Conservation (phyloP, 2,797 vertebrate species). For the Holocentrus rufus region DNA sequence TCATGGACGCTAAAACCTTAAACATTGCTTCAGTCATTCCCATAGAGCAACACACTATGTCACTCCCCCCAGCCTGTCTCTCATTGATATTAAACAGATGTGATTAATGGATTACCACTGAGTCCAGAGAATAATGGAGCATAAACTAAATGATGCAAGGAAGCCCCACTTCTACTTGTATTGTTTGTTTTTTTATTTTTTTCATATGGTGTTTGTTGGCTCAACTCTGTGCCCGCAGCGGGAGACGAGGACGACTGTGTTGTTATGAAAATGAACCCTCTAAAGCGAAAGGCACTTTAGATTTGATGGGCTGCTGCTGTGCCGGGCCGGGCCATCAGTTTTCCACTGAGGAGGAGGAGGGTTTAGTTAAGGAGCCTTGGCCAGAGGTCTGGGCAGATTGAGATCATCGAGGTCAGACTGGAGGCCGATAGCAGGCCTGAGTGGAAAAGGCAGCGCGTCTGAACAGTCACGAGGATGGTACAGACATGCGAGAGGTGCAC, state of each 20-base stretch:
- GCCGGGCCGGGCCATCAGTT: slow-evolving; percentile 42
- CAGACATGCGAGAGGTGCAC: slow-evolving; percentile 48
- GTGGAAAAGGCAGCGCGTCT: slow-evolving; percentile 60
- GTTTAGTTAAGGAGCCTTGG: slow-evolving; percentile 64
- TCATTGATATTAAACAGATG: slow-evolving; percentile 22
- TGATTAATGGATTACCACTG: slow-evolving; percentile 20
- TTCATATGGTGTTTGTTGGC: slow-evolving; percentile 12
- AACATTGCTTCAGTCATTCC: too few relatives aligned
- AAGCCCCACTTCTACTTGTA: slow-evolving; percentile 2
- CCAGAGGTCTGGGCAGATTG: slow-evolving; percentile 71
- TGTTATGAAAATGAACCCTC: slow-evolving; percentile 16
- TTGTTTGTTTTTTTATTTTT: slow-evolving; percentile 3
- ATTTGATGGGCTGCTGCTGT: slow-evolving; percentile 33
- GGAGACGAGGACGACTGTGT: slow-evolving; percentile 21
- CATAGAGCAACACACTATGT: neutral
- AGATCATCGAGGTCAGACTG: slow-evolving; percentile 77
- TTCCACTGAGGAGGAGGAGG: slow-evolving; percentile 59
- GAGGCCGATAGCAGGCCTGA: slow-evolving; percentile 64
- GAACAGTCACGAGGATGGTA: slow-evolving; percentile 55
- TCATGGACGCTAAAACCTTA: too few relatives aligned
- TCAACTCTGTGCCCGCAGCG: slow-evolving; percentile 15
- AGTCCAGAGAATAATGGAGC: slow-evolving; percentile 13
- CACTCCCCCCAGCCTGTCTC: slow-evolving; percentile 12
- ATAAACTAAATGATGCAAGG: slow-evolving; percentile 17
- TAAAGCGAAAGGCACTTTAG: slow-evolving; percentile 38